A percentile compares a stretch with the other conserved stretches of the same genome.
phyloP scores from a whole-genome alignment of 2,797 vertebrate species.

The Synanceia verrucosa region DNA sequence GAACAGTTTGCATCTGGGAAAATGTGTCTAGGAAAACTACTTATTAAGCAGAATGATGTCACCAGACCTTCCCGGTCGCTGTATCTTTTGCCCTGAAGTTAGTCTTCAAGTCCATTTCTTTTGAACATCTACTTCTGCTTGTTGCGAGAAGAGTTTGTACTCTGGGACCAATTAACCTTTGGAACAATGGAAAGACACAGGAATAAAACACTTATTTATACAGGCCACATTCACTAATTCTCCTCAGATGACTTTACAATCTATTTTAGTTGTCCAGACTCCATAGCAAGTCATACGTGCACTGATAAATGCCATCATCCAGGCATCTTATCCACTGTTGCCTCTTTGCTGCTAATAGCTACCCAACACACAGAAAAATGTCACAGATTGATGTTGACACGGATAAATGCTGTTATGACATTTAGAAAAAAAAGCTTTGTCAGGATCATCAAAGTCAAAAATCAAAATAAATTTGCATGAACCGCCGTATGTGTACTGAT shows the following conservation, averaged over 20 bases:
- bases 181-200: background rate
- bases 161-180: background rate
- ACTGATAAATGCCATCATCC: background rate
- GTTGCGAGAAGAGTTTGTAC: background rate
- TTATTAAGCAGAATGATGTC: background rate
- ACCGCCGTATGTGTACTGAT: background rate
- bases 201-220: background rate
- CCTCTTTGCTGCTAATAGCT: background rate
- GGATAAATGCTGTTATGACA: background rate
- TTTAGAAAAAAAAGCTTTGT: background rate
- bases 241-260: background rate
- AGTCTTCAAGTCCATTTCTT: background rate
- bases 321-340: background rate
- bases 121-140: background rate
- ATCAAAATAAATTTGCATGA: slow-evolving; percentile 1
- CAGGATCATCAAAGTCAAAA: background rate
- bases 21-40: too few relatives aligned
- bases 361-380: background rate
- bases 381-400: slow-evolving; percentile 1
- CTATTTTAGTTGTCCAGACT: background rate
- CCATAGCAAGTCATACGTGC: background rate
- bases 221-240: background rate
- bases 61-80: background rate
- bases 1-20: background rate
- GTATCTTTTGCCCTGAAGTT: too few relatives aligned